Base-by-base conservation (phyloP, 2,113 vertebrate species). In the Oreochromis tanganicae region DNA sequence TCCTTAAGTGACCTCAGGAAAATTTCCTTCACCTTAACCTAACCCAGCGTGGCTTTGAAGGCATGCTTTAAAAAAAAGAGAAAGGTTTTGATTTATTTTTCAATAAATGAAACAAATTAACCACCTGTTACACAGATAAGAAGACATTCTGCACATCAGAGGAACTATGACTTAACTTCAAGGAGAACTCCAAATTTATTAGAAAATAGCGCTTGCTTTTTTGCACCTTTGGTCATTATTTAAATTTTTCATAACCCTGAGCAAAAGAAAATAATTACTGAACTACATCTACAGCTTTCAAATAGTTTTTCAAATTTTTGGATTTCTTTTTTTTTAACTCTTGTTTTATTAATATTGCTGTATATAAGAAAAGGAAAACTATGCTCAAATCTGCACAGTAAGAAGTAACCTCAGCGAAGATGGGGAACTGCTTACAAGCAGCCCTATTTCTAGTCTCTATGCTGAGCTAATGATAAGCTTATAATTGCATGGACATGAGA, bases 1-100 rank as follows among this genome's bases (percentile, higher is more conserved):
- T 75, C 46, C 83, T 52, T 29, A 82, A 52, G 68, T 80, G 54
- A 88, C 75, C 71, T 78, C 19, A 9, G 10, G 63, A 54, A 85
- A 82, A 87, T 91, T 82, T 90, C 55, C 83, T 83, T 85, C 66
- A 81, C 68, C 79, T 90, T 89, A 89, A 87, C 55, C 71, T 80
- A 41, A 19, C 14, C 59, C 27, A 17, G 57, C 1, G 4, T 46
- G 66, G 63, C 32, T 79, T 66, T 66, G 73, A 38, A 82, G 52
- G 36, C 79, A 50, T 12, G 50, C 79, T 86, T 82, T 82, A 73
- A 75, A 87, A 78, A 0, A 0, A 50, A 50, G 7, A 50, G 0
- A 52, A 17, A 10, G 43, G 38, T 73, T 80, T 34, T 48, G 19
- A 48, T 81, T 89, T 85, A 36, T 80, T 85, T 73, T 75, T 85